Conservation (phyloP, 2,888 invertebrate species). For the Ganaspis brasiliensis region DNA sequence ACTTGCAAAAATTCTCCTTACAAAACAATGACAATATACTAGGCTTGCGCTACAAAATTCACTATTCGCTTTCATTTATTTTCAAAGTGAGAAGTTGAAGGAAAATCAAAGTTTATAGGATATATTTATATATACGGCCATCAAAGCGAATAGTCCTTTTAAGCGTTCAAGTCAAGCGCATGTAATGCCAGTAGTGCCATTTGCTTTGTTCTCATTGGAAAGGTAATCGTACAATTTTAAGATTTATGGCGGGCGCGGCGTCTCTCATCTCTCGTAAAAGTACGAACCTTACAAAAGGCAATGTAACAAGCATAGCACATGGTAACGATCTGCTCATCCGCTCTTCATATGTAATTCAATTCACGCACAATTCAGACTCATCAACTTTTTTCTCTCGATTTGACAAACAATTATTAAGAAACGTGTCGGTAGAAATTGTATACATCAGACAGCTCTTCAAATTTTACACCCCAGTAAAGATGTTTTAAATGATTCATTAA, state of each 20-base stretch:
- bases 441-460: too few species aligned
- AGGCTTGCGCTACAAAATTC: slow-evolving; percentile 14
- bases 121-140: too few species aligned
- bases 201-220: neutral
- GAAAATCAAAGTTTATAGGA: too few species aligned
- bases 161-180: neutral
- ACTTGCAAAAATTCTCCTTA: slow-evolving; percentile 28
- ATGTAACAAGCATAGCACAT: slow-evolving; percentile 51
- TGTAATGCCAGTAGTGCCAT: slow-evolving; percentile 2
- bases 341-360: slow-evolving; percentile 39
- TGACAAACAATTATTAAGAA: neutral
- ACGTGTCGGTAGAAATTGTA: neutral
- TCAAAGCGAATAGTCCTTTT: slow-evolving; percentile 1
- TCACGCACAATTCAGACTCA: slow-evolving; percentile 27
- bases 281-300: too few species aligned
- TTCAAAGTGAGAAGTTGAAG: neutral
- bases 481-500: too few species aligned
- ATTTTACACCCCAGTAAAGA: too few species aligned
- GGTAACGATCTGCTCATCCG: slow-evolving; percentile 42
- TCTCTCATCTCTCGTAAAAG: too few species aligned
- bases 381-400: neutral
- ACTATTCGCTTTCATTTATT: slow-evolving; percentile 16
- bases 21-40: slow-evolving; percentile 10
- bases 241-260: too few species aligned
- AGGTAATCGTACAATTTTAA: neutral